These are phyloP conservation scores for Scolanthus callimorphus DNA, from an alignment of 92 coral and sea anemone species.

Conservation along the genomic window DNA sequence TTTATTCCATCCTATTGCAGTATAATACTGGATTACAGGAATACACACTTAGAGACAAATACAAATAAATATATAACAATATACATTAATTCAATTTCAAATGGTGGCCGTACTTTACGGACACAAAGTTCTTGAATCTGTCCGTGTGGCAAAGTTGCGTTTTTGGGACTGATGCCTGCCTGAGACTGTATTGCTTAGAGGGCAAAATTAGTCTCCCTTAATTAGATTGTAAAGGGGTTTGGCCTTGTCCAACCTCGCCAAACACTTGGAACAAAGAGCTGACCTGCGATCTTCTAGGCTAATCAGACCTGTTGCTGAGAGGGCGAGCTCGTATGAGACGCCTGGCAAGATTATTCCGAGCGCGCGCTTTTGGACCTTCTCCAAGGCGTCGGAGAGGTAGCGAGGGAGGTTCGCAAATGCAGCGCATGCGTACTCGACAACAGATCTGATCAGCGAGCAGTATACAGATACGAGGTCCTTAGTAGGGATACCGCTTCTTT, in stretches of 20 bases:
- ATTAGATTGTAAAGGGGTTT: conserved; percentile 16
- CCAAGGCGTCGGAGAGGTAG: conserved; percentile 25
- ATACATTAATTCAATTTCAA: too few species aligned
- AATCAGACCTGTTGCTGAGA: conserved; percentile 1
- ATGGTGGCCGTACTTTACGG: too few species aligned
- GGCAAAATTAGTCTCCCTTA: too few species aligned
- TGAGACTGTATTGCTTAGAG: too few species aligned
- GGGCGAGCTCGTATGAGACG: conserved; percentile 5
- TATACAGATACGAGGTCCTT: conserved; percentile 21
- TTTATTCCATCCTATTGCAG: too few species aligned
- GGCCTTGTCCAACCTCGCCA: neutral
- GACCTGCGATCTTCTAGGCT: conserved; percentile 10
- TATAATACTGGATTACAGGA: too few species aligned
- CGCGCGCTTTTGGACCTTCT: conserved; percentile 41
- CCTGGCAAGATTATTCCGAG: conserved; percentile 24
- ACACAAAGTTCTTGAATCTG: too few species aligned
- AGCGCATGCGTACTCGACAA: conserved; percentile 32
- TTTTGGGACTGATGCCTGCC: too few species aligned
- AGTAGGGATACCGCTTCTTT: conserved; percentile 15
- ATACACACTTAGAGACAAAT: too few species aligned
- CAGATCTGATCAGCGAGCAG: conserved; percentile 32
- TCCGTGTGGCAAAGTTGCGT: too few species aligned
- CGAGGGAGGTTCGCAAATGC: conserved; percentile 27
- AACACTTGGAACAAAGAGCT: conserved; percentile 4
- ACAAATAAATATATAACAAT: too few species aligned